Conservation (phyloP, 2,888 invertebrate species). For the Cyrtodaria siliqua region DNA sequence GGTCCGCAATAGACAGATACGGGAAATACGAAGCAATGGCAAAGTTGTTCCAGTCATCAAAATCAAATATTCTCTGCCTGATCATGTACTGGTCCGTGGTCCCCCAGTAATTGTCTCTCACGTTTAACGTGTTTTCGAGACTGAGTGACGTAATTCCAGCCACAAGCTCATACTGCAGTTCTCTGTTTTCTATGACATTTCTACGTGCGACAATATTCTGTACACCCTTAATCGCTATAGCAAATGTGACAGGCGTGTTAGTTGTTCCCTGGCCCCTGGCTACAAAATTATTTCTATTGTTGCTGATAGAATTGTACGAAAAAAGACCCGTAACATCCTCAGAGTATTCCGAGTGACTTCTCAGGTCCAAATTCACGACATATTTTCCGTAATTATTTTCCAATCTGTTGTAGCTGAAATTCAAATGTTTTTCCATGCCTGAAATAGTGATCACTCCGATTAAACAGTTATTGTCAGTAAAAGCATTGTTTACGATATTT, state of each 20-base stretch:
- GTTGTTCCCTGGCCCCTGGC: constrained; percentile 48
- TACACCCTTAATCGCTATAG: constrained; percentile 96
- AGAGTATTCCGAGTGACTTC: constrained; percentile 94
- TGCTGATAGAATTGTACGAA: constrained; percentile 73
- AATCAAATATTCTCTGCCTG: constrained; percentile 95
- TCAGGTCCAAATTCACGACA: constrained; percentile 94
- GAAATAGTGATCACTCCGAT: constrained; percentile 86
- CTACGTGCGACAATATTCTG: constrained; percentile 96
- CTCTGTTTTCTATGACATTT: constrained; percentile 92
- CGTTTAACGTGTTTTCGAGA: constrained; percentile 94
- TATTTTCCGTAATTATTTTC: constrained; percentile 92
- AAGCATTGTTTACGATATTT: constrained; percentile 94
- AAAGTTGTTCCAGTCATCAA: constrained; percentile 99
- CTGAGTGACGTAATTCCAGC: constrained; percentile 95
- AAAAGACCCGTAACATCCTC: constrained; percentile 92
- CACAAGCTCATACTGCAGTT: constrained; percentile 92
- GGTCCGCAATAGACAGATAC: constrained; percentile 90
- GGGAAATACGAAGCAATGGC: constrained; percentile 97
- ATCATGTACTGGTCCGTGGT: constrained; percentile 91
- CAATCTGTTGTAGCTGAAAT: constrained; percentile 93
- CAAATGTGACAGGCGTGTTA: constrained; percentile 88
- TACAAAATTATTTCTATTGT: constrained; percentile 69
- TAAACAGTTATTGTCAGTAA: constrained; percentile 93
- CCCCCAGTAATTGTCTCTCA: constrained; percentile 99
- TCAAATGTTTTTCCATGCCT: constrained; percentile 98